These are phyloP conservation scores for Chelon auratus DNA, from an alignment of 2,797 vertebrate genomes.

Conservation along the genomic window DNA sequence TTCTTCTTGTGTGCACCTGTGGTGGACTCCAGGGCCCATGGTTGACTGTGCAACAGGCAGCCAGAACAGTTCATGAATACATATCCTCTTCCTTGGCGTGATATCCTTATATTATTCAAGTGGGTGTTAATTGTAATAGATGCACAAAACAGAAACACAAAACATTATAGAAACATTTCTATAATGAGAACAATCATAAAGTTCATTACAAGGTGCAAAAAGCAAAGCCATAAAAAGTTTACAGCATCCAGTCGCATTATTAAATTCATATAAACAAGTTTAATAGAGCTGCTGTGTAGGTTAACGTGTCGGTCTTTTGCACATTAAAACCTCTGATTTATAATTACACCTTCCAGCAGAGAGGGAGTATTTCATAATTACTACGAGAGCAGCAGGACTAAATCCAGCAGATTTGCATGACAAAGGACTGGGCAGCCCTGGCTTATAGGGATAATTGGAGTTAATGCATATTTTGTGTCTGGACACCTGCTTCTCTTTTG, in stretches of 20 bases:
- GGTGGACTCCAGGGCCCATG: background rate
- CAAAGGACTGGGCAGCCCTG: conserved; percentile 6
- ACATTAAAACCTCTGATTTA: background rate
- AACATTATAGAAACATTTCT: too few species aligned
- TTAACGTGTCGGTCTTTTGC: background rate
- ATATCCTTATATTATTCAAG: background rate
- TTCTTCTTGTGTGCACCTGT: conserved; percentile 9
- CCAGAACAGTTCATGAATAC: background rate
- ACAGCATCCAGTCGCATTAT: too few species aligned
- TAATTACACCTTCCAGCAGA: background rate
- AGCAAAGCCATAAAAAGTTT: background rate
- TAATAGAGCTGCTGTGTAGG: too few species aligned
- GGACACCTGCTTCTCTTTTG: conserved; percentile 3
- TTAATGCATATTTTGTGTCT: conserved; percentile 3
- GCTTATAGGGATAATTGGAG: background rate
- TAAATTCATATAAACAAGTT: too few species aligned
- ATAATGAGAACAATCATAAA: background rate
- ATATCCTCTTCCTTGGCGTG: conserved; percentile 2
- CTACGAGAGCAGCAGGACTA: background rate
- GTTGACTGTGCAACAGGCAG: conserved; percentile 1
- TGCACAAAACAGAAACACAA: background rate
- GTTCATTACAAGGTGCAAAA: background rate
- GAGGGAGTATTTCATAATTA: background rate
- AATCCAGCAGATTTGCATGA: conserved; percentile 16
- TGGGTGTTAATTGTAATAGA: background rate